A percentile compares a stretch with the other conserved stretches of the same genome.
Evolutionary conservation across 2,797 vertebrate genomes (phyloP).

Genomic region (Sebastes glaucus): DNA sequence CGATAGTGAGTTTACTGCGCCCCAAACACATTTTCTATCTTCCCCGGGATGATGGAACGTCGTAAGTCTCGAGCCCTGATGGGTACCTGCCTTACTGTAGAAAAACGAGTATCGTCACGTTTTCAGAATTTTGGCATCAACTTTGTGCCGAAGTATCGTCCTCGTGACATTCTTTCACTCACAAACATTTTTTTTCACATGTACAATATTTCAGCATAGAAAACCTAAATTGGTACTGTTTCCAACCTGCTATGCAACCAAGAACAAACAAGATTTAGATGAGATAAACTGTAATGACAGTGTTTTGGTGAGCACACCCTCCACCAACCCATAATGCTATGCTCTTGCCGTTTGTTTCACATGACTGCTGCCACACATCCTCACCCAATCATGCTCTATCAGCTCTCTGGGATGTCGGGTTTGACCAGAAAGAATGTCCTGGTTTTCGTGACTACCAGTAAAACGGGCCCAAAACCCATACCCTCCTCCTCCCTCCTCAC

Average conservation of each 20-base stretch:
- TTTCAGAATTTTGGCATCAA: no score
- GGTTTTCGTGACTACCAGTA: constrained; percentile 72
- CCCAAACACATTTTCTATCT: no score
- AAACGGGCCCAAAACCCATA: constrained; percentile 64
- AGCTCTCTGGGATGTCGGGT: constrained; percentile 69
- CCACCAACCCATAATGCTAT: constrained; percentile 18
- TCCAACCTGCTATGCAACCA: neutral
- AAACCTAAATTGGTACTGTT: neutral
- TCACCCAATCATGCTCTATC: constrained; percentile 65
- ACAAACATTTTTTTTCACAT: neutral
- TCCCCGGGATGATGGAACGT: rapidly evolving
- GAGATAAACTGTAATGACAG: constrained; percentile 4
- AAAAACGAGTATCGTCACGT: no score
- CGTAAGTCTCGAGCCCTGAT: no score
- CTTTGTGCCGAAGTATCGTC: no score
- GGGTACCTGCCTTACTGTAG: no score
- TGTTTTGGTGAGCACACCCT: constrained; percentile 25
- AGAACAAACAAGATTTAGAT: constrained; percentile 18
- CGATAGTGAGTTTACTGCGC: no score
- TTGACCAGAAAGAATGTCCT: constrained; percentile 77
- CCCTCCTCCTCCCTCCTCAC: constrained; percentile 11
- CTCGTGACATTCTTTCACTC: no score
- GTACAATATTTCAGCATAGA: neutral
- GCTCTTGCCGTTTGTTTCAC: constrained; percentile 52
- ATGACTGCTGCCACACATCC: constrained; percentile 59